Base-by-base conservation (phyloP, 2,797 vertebrate genomes). In the Rhynchonycteris naso region DNA sequence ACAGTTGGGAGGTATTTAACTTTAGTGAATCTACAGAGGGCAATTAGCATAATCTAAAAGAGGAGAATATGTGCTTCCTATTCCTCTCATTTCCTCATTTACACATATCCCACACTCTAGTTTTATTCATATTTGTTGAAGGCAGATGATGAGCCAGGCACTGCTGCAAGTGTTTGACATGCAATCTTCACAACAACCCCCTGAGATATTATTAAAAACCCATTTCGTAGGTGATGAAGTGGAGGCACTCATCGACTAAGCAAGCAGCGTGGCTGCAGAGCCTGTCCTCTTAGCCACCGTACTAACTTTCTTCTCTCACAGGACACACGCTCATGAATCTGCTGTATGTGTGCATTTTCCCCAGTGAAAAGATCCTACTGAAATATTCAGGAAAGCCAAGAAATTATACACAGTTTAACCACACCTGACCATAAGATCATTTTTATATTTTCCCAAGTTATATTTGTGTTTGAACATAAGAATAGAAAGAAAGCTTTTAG, bases 1-100 rank as follows among this genome's bases (percentile, higher is more conserved):
- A 80, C 75, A 92, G 7, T 26, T 75, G 47, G 71, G 50, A 92
- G 65, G 71, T 91, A 43, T 74, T 94, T 71, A 88, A 80, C 90
- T 76, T 91, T 93, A 83, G 75, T 71, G 30, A 93, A 92, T 59
- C 30, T 58, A 22, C 10, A 72, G 35, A 83, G 43, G 28, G 61
- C 59, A 95, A 66, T 52, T 43, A 24, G 30, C 11, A 75, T 65
- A 83, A 74, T 61, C 22, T 88, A 88, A 30, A 79, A 59, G 13
- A 90, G 28, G 26, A 58, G 54, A 91, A 65, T 56, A 38, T 79
- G 9, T 50, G 15, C 8, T 68, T 56, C 50, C 28, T 28, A 10
- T 71, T 6, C 22, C 7, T 35, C n/a, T 35, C 30, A 80, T n/a
- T 65, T 58, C 10, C 85, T 74, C 21, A 80, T 69, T 93, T 80